Conservation (phyloP, 1,140 invertebrate genomes). For the Aphaenogaster ashmeadi region DNA sequence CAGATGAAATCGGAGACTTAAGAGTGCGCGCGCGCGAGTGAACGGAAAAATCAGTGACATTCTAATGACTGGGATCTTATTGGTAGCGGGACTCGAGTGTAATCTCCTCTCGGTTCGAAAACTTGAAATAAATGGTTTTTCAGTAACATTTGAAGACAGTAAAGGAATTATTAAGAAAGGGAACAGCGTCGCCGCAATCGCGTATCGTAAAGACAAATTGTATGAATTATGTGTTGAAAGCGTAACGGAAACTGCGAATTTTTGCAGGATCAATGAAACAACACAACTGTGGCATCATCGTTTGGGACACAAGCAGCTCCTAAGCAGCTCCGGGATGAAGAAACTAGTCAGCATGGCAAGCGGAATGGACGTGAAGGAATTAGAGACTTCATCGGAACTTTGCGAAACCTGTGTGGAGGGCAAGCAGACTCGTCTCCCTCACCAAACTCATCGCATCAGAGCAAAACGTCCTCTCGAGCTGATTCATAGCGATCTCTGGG, state of each 20-base stretch:
- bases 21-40: neutral
- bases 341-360: neutral
- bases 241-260: neutral
- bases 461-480: neutral
- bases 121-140: neutral
- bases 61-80: neutral
- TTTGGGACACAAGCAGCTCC: neutral
- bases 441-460: neutral
- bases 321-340: neutral
- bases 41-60: neutral
- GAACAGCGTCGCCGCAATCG: neutral
- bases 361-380: neutral
- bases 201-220: neutral
- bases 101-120: neutral
- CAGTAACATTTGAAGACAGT: neutral
- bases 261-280: neutral
- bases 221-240: neutral
- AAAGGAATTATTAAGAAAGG: neutral
- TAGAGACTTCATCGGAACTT: neutral
- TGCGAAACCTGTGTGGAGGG: neutral
- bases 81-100: neutral
- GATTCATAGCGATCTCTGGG: neutral
- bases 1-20: neutral
- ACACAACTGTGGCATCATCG: neutral
- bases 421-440: neutral